Evolutionary conservation across 2,888 invertebrate species (phyloP), one percentile per base, ranked within the genome.

Genomic region (Pharmacophagus antenor): DNA sequence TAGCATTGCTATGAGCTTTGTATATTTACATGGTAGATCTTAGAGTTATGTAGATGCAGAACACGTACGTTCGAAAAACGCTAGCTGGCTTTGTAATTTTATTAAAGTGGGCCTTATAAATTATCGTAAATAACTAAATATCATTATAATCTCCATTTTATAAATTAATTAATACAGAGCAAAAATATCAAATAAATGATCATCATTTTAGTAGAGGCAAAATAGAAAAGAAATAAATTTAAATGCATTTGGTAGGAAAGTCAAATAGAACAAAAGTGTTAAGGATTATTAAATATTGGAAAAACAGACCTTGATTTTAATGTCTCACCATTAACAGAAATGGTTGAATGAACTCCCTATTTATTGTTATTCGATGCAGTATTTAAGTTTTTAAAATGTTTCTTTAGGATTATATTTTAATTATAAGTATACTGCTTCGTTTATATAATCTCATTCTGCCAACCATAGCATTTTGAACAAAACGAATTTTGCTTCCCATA

Each of bases 1-100:
- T 55, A 51, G 37, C 44, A 27, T 51, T 51, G 22, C 21, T 27
- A 21, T 21, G 46, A 23, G 2, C 22, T 48, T 37, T 18, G 23
- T 52, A 23, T 12, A 31, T 23, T 52, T 18, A 58, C 17, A n/a
- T 27, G 23, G n/a, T 46, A 42, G 10, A 15, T 2, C 20, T 41
- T 41, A 21, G 22, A 17, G 17, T 52, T 22, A 22, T 52, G 41
- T 52, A 41, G 41, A 52, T n/a, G 52, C 41, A 41, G 37, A 52
- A 41, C 50, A 18, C 8, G 4, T 52, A 47, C 37, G 52, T 58
- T 53, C 23, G 18, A 53, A 58, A 23, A 18, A 47, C n/a, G 47
- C 58, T 47, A 53, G 57, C 50, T 46, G 25, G 54, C 42, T 49
- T 49, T 59, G 17, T 58, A 15, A 48, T 31, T 46, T 31, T 27